Evolutionary conservation across 2,113 vertebrate species (phyloP), one percentile per base, ranked within the genome.

Genomic region (Brachyhypopomus occidentalis): DNA sequence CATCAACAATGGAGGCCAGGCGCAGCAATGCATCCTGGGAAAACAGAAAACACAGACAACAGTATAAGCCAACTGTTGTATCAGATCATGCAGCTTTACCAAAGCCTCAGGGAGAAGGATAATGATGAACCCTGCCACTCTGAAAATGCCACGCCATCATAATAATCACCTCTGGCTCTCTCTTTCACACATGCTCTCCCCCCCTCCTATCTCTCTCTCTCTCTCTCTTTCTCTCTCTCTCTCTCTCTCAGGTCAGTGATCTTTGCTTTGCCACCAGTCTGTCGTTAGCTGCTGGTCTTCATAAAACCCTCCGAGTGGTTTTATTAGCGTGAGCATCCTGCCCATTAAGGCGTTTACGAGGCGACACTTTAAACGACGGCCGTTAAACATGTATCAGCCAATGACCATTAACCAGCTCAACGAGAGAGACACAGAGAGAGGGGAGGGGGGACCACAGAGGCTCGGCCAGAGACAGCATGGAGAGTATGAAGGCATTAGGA

Each of bases 11-110:
- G 0, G 94, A 92, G 0, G 94, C 94, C 30, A 96, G 87, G 78
- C 82, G 92, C 86, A 96, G 91, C 85, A 96, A 86, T 55, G 92
- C 94, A 72, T 95, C 94, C 95, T 95, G 88, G 25, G 90, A 88
- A 80, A 85, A 78, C 45, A 52, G 45, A 86, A 59, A 79, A 89
- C 36, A 77, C n/a, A 72, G 77, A 59, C 11, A 17, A 79, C 64
- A 30, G 19, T 23, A 75, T 74, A 16, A 48, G 66, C 73, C 69
- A 8, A 48, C 17, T 62, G 41, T 17, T 9, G 36, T 14, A 8
- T 17, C 2, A n/a, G 7, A 3, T 20, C 16, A n/a, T 38, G 19
- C 3, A 22, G 34, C n/a, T 19, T 81, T 23, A 70, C 64, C 67
- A 41, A 78, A 74, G 16, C 30, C 16, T 55, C 71, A 25, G 17